phyloP scores from a whole-genome alignment of 2,888 invertebrate genomes.

The Tetragnatha montana region DNA sequence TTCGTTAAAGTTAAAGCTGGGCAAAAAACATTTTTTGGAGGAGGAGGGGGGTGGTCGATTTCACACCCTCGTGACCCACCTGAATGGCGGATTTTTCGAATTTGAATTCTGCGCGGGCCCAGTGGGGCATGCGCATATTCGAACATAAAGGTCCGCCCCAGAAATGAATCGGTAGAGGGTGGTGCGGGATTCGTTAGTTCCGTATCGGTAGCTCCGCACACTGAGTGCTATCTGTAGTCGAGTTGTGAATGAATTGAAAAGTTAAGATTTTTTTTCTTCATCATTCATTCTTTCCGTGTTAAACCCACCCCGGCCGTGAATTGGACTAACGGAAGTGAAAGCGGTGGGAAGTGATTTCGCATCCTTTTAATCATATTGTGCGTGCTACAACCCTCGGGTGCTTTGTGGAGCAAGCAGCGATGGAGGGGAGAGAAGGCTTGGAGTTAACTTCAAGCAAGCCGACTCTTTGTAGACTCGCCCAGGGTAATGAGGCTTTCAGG shows the following conservation, averaged over 20 bases:
- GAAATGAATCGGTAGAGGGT: constrained; percentile 62
- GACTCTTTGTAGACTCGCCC: no score
- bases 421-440: no score
- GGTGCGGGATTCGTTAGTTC: constrained; percentile 64
- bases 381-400: not conserved
- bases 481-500: no score
- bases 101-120: constrained; percentile 49
- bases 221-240: constrained; percentile 43
- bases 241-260: constrained; percentile 31
- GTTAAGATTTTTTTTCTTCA: constrained; percentile 25
- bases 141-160: constrained; percentile 47
- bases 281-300: constrained; percentile 35
- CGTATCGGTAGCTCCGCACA: constrained; percentile 58
- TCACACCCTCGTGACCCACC: constrained; percentile 62
- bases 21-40: not conserved
- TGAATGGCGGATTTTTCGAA: constrained; percentile 61
- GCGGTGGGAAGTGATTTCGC: constrained; percentile 48
- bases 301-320: constrained; percentile 51
- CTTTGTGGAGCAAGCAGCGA: no score
- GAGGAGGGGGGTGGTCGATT: constrained; percentile 48
- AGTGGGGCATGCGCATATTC: constrained; percentile 63
- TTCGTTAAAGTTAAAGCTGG: constrained; percentile 58
- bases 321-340: constrained; percentile 59
- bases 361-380: constrained; percentile 22
- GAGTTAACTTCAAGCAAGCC: no score